Evolutionary conservation across 1,140 invertebrate species (phyloP), one percentile per base, ranked within the genome.

Genomic region (Drosophila virilis): DNA sequence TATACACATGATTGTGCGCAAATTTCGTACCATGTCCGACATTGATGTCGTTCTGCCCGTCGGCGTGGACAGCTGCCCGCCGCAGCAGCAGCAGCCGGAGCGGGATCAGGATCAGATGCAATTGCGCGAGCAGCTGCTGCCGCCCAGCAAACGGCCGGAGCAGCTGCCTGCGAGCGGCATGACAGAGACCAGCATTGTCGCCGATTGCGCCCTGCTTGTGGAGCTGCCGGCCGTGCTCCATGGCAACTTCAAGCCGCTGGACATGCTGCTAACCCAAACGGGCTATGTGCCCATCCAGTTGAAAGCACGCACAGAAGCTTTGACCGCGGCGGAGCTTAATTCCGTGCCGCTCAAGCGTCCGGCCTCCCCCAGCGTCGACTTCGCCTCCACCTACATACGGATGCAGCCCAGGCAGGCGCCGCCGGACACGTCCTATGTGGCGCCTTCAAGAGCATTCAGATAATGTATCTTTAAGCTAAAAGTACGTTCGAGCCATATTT

Each of bases 31-130:
- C 1, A 73, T 73, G 68, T 38, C 43, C 4, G 8, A 46, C 6
- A 73, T 80, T 5, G 3, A 42, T 0, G 46, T 67, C 5, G 73
- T 28, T 0, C 0, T 80, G n/a, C 67, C 76, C 0, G 9, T 7
- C 7, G 69, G 68, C 1, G 17, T 73, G 7, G 7, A 38, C 0
- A 9, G 8, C 8, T 8, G 10, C 5, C 9, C 8, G 9, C 9
- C 5, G 2, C 28, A 35, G 7, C 28, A 13, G n/a, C 13, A 43
- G 4, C 13, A 1, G 17, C 2, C 1, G 48, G 12, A 13, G 32
- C 48, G 1, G 17, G 6, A 8, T 22, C 28, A 13, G 17, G 6
- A 8, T 22, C 28, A 13, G 32, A 28, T 8, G 12, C 48, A 32
- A 1, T 17, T 17, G 17, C 13, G 8, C 13, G 13, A 45, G 13